Conservation (phyloP, 2,113 vertebrate genomes). For the Mesocricetus auratus region DNA sequence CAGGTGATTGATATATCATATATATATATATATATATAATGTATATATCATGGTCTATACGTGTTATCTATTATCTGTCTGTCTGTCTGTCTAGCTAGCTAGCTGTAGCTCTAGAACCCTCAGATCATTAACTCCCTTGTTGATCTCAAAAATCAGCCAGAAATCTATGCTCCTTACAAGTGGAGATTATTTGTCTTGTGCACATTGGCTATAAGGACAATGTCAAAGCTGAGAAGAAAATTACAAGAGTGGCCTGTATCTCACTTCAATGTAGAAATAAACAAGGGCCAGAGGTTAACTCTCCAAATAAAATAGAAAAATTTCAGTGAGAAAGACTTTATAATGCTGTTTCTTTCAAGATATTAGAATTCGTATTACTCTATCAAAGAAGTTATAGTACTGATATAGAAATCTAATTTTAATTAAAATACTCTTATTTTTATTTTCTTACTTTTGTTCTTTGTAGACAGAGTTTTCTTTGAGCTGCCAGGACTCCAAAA, state of each 20-base stretch:
- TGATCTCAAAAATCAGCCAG: background rate
- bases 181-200: background rate
- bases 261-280: slow-evolving; percentile 33
- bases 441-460: background rate
- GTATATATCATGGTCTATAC: background rate
- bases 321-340: background rate
- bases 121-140: background rate
- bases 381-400: background rate
- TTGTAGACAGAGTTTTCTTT: background rate
- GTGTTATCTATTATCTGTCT: background rate
- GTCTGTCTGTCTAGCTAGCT: background rate
- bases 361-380: background rate
- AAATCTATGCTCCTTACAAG: background rate
- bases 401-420: background rate
- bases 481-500: background rate
- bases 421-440: background rate
- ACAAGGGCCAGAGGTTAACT: slow-evolving; percentile 32
- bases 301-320: background rate
- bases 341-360: background rate
- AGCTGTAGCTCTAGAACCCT: background rate
- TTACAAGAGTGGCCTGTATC: slow-evolving; percentile 17
- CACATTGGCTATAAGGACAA: background rate
- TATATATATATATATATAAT: too few relatives aligned
- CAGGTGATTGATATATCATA: too few relatives aligned
- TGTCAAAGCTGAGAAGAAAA: slow-evolving; percentile 19